Conservation (phyloP, 2,797 vertebrate genomes). For the Melanotaenia nigrans region DNA sequence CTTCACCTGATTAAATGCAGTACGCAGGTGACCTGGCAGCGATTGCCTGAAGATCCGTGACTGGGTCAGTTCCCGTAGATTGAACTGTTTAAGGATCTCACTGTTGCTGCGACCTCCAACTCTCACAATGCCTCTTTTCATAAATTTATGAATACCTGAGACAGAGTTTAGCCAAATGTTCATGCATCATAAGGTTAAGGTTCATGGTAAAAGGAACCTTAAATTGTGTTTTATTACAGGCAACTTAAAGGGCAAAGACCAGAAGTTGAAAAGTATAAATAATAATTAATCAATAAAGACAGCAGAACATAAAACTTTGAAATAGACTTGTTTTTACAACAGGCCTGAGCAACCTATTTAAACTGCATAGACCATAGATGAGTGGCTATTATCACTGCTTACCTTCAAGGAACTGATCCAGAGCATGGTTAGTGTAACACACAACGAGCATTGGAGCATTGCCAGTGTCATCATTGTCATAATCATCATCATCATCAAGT, state of each 20-base stretch:
- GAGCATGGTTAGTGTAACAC: slow-evolving; percentile 96
- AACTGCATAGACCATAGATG: not conserved
- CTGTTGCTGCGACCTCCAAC: slow-evolving; percentile 94
- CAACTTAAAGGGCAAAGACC: not conserved
- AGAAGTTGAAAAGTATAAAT: not conserved
- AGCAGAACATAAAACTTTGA: slow-evolving; percentile 3
- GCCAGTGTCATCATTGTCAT: not conserved
- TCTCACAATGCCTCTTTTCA: slow-evolving; percentile 85
- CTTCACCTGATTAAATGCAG: slow-evolving; percentile 82
- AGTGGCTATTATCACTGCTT: slow-evolving; percentile 37
- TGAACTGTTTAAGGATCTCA: slow-evolving; percentile 86
- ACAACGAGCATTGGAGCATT: slow-evolving; percentile 89
- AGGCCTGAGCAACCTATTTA: not conserved
- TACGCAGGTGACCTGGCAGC: slow-evolving; percentile 76
- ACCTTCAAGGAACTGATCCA: slow-evolving; percentile 99
- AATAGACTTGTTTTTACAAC: not conserved
- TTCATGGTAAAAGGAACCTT: not conserved
- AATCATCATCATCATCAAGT: not conserved
- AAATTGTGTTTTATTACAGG: not conserved
- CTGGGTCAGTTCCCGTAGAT: slow-evolving; percentile 84
- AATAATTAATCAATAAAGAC: not conserved
- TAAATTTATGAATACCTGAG: slow-evolving; percentile 87
- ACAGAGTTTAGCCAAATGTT: slow-evolving; percentile 28
- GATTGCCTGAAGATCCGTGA: slow-evolving; percentile 45
- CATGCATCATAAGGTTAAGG: not conserved